A percentile compares a stretch with the other conserved stretches of the same genome.
Conservation (phyloP, 1,140 invertebrate genomes). For the Drosophila auraria region DNA sequence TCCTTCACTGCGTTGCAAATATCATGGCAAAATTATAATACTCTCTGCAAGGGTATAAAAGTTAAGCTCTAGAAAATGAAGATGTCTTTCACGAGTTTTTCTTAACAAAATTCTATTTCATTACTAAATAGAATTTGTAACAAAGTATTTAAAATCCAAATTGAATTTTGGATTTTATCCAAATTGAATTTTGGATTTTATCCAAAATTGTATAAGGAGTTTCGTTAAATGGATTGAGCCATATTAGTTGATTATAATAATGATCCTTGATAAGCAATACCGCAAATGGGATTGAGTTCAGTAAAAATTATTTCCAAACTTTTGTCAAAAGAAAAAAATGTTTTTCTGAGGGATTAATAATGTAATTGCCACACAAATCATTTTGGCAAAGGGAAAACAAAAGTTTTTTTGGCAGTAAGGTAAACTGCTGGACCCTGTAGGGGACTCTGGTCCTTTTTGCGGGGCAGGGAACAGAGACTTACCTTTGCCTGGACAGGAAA, state of each 20-base stretch:
- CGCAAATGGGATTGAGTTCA: constrained; percentile 32
- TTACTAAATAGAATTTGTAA: too few species aligned
- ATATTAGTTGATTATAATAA: background rate
- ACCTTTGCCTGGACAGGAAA: constrained; percentile 13
- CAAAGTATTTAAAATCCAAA: too few species aligned
- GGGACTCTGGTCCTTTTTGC: constrained; percentile 11
- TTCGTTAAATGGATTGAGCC: background rate
- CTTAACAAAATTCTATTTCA: too few species aligned
- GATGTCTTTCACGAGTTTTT: too few species aligned
- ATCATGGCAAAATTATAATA: too few species aligned
- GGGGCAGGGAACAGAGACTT: constrained; percentile 10
- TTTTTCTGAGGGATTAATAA: constrained; percentile 68
- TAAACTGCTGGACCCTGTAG: constrained; percentile 17
- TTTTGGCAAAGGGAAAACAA: constrained; percentile 44
- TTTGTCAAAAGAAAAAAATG: constrained; percentile 34
- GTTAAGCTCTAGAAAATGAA: too few species aligned
- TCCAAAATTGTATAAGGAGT: too few species aligned
- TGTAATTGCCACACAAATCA: constrained; percentile 77
- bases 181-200: too few species aligned
- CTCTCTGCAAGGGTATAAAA: too few species aligned
- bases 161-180: too few species aligned
- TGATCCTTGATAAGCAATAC: background rate
- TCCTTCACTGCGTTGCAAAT: too few species aligned
- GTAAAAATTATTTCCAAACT: constrained; percentile 39
- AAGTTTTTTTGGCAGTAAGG: constrained; percentile 8